Evolutionary conservation across 2,797 vertebrate genomes (phyloP).

Genomic region (Hippopotamyrus pictus): DNA sequence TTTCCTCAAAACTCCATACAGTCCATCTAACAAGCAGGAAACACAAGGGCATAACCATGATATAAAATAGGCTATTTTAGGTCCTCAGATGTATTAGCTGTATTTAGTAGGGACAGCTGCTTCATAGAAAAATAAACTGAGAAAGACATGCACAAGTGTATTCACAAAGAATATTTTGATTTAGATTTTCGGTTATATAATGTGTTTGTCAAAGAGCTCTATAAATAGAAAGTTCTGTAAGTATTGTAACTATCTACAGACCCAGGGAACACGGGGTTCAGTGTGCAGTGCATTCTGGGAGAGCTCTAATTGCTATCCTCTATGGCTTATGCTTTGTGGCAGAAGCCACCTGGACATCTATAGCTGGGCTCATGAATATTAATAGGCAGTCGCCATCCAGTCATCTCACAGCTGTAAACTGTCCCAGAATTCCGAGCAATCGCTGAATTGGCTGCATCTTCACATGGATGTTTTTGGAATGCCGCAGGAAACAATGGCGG

Average conservation of each 20-base stretch:
- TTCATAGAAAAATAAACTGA: neutral
- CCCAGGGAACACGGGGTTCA: neutral
- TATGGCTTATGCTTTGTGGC: neutral
- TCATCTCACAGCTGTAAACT: neutral
- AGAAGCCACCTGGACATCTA: neutral
- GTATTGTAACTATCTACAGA: neutral
- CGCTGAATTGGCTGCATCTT: neutral
- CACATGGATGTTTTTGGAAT: neutral
- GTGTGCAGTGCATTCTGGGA: neutral
- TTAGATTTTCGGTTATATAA: neutral
- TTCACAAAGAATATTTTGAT: neutral
- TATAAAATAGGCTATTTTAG: neutral
- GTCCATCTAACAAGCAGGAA: neutral
- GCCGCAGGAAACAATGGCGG: neutral
- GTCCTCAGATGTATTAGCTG: neutral
- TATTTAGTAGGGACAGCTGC: neutral
- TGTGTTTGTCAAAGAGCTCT: neutral
- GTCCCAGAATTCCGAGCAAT: neutral
- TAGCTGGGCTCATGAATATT: neutral
- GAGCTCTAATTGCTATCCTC: neutral
- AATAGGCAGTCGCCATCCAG: neutral
- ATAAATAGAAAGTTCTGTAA: neutral
- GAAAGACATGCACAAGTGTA: neutral
- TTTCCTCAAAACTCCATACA: neutral
- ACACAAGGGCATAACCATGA: neutral